Evolutionary conservation across 2,797 vertebrate genomes (phyloP).

Genomic region (Poliocrania exsul): DNA sequence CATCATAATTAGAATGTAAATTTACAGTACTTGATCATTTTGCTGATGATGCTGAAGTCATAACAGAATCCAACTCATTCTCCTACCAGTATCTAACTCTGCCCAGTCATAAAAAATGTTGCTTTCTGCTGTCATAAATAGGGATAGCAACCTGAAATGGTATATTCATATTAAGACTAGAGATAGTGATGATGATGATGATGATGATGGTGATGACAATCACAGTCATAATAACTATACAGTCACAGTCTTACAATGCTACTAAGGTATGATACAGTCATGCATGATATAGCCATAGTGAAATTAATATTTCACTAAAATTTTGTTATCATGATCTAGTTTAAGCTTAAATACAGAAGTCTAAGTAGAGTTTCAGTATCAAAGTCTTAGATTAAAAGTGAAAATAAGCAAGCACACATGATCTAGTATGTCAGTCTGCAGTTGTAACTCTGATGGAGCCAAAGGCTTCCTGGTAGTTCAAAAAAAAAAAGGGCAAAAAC

Average conservation of each 20-base stretch:
- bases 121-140: background rate
- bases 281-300: background rate
- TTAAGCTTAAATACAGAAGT: background rate
- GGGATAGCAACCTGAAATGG: background rate
- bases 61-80: background rate
- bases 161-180: background rate
- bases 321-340: background rate
- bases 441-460: background rate
- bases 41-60: background rate
- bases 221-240: background rate
- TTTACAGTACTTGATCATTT: constrained; percentile 26
- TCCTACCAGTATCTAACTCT: background rate
- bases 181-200: background rate
- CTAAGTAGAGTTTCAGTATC: background rate
- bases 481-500: background rate
- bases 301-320: background rate
- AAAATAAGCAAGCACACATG: background rate
- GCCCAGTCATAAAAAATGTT: background rate
- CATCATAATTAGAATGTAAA: constrained; percentile 25
- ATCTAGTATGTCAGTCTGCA: background rate
- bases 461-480: background rate
- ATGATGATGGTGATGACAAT: background rate
- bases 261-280: background rate
- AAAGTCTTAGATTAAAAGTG: background rate
- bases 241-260: background rate